Evolutionary conservation across 1,140 invertebrate species (phyloP).

Genomic region (honey bee (Apis mellifera)): DNA sequence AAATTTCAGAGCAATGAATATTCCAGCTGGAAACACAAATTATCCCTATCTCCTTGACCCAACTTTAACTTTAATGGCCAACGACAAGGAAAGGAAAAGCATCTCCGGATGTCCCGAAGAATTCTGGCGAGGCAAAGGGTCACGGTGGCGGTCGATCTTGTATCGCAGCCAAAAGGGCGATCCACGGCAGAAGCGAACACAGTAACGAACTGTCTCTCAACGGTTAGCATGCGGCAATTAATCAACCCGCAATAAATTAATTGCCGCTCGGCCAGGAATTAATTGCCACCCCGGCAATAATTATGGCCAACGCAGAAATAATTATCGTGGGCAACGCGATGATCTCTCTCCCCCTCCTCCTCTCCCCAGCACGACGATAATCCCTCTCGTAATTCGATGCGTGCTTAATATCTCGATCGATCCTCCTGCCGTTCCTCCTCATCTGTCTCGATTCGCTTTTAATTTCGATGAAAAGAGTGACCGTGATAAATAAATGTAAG

Average conservation of each 20-base stretch:
- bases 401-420: conserved; percentile 56
- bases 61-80: background rate
- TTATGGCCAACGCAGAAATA: conserved; percentile 68
- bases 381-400: conserved; percentile 63
- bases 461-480: conserved; percentile 50
- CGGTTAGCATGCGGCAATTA: conserved; percentile 61
- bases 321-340: conserved; percentile 61
- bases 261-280: conserved; percentile 62
- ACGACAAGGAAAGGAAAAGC: background rate
- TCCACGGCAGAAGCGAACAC: conserved; percentile 25
- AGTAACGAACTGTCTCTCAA: conserved; percentile 56
- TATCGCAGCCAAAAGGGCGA: conserved; percentile 39
- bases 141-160: conserved; percentile 6
- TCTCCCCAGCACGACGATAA: conserved; percentile 46
- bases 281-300: conserved; percentile 64
- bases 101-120: background rate
- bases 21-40: too few species aligned
- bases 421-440: background rate
- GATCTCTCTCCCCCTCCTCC: conserved; percentile 36
- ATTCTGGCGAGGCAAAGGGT: background rate
- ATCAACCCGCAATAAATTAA: conserved; percentile 68
- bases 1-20: too few species aligned
- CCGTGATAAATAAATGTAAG: conserved; percentile 27
- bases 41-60: too few species aligned
- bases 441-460: conserved; percentile 22